phyloP scores from a whole-genome alignment of 2,888 invertebrate species.

The Ennomos erosarius region DNA sequence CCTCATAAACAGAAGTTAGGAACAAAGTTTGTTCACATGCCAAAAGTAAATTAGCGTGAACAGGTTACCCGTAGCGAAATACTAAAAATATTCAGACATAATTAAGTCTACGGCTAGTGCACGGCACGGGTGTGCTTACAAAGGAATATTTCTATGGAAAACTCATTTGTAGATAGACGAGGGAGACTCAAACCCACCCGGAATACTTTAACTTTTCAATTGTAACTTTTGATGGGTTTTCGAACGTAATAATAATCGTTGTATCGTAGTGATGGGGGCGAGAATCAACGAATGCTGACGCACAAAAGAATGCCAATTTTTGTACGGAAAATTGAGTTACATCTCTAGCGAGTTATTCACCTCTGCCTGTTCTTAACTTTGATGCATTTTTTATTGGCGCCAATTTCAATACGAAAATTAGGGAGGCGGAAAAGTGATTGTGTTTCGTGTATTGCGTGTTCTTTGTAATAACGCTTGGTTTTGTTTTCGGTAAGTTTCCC shows the following conservation, averaged over 20 bases:
- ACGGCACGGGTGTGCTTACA: slow-evolving; percentile 64
- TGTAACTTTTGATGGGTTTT: slow-evolving; percentile 86
- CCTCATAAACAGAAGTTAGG: slow-evolving; percentile 13
- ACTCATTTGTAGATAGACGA: slow-evolving; percentile 78
- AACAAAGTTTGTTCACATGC: slow-evolving; percentile 24
- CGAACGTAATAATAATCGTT: slow-evolving; percentile 84
- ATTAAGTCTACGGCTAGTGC: slow-evolving; percentile 55
- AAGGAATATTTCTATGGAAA: slow-evolving; percentile 79
- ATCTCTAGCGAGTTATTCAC: slow-evolving; percentile 70
- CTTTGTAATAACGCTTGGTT: slow-evolving; percentile 26
- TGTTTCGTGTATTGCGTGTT: slow-evolving; percentile 39
- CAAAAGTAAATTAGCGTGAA: slow-evolving; percentile 42
- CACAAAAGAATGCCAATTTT: slow-evolving; percentile 83
- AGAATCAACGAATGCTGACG: slow-evolving; percentile 69
- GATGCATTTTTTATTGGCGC: slow-evolving; percentile 62
- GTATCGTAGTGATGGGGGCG: slow-evolving; percentile 77
- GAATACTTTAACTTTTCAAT: slow-evolving; percentile 86
- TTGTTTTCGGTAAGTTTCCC: slow-evolving; percentile 14
- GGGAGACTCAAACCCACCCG: slow-evolving; percentile 77
- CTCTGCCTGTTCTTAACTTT: slow-evolving; percentile 55
- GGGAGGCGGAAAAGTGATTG: slow-evolving; percentile 40
- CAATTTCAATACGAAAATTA: slow-evolving; percentile 50
- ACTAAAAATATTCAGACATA: slow-evolving; percentile 52
- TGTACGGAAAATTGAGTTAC: slow-evolving; percentile 81
- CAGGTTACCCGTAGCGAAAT: slow-evolving; percentile 44